A percentile compares a stretch with the other conserved stretches of the same genome.
Conservation (phyloP, 2,888 invertebrate genomes). For the Erannis defoliaria region DNA sequence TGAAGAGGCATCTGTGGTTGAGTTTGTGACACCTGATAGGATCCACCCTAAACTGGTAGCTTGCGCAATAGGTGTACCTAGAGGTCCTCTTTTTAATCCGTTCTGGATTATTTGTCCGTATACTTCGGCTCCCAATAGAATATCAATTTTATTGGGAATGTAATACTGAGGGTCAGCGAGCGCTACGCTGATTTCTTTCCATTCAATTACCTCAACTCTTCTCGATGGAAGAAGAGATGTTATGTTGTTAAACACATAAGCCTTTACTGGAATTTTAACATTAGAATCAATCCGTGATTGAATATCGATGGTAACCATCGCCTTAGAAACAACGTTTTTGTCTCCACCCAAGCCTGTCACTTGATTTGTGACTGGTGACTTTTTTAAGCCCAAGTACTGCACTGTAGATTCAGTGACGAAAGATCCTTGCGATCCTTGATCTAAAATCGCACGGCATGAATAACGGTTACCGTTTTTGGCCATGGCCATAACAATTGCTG, state of each 20-base stretch:
- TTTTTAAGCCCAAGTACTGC: constrained; percentile 4
- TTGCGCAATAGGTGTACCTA: background rate
- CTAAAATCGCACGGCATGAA: background rate
- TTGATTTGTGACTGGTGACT: background rate
- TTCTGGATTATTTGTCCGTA: background rate
- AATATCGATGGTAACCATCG: background rate
- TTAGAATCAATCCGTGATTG: background rate
- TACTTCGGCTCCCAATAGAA: constrained; percentile 1
- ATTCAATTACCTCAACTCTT: background rate
- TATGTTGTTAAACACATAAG: background rate
- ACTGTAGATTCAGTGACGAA: background rate
- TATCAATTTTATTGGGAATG: background rate
- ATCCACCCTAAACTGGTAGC: background rate
- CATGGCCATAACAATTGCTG: background rate
- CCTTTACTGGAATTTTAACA: background rate
- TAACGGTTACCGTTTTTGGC: background rate
- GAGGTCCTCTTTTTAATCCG: background rate
- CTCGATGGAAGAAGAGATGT: background rate
- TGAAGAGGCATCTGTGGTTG: background rate
- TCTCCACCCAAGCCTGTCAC: background rate
- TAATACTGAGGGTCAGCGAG: background rate
- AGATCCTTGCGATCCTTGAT: background rate
- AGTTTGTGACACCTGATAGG: background rate
- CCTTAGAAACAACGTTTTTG: background rate
- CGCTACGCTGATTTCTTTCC: background rate